Conservation (phyloP, 2,113 vertebrate species). For the Alethe diademata region DNA sequence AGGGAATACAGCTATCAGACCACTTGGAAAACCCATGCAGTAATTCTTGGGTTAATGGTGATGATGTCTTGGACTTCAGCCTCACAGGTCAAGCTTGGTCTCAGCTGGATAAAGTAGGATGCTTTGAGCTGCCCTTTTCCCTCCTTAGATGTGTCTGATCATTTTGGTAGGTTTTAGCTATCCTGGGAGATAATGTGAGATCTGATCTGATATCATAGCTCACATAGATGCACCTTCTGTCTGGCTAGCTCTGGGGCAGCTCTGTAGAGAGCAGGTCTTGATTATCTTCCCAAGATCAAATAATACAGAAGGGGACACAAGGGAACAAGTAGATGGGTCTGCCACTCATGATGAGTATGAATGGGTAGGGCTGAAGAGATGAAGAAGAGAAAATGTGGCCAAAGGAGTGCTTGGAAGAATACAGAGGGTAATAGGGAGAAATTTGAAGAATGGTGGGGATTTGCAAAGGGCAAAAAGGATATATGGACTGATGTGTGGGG, state of each 20-base stretch:
- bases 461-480: background rate
- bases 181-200: background rate
- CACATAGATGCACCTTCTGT: background rate
- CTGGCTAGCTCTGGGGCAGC: background rate
- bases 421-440: background rate
- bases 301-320: background rate
- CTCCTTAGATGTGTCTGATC: background rate
- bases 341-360: background rate
- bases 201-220: background rate
- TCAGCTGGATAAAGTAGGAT: background rate
- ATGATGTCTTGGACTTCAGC: background rate
- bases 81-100: background rate
- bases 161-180: background rate
- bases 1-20: background rate
- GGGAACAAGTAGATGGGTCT: background rate
- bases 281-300: background rate
- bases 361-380: background rate
- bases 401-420: background rate
- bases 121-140: background rate
- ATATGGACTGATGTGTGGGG: background rate
- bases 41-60: background rate
- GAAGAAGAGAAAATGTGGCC: background rate
- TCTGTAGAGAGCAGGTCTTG: background rate
- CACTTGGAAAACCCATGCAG: background rate
- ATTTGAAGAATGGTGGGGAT: background rate